Evolutionary conservation across 2,888 invertebrate species (phyloP).

Genomic region (Melinopterus prodromus): DNA sequence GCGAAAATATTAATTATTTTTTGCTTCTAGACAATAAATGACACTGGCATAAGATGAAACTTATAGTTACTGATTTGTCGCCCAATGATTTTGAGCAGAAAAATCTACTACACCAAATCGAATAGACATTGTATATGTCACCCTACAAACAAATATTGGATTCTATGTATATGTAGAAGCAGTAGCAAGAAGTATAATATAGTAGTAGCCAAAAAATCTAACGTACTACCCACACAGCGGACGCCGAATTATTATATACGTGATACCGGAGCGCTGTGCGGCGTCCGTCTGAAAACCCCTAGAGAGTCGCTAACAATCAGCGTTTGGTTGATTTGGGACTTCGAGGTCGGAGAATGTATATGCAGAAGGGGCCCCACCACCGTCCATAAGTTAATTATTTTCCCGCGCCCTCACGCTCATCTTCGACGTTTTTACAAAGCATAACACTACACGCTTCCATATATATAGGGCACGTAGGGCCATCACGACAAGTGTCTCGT

Average conservation of each 20-base stretch:
- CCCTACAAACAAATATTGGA: no score
- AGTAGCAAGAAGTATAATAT: no score
- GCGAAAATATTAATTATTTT: no score
- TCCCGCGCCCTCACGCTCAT: constrained; percentile 8
- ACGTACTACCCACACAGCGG: background rate
- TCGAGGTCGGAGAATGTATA: constrained; percentile 23
- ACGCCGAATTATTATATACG: constrained; percentile 18
- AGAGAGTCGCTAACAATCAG: constrained; percentile 41
- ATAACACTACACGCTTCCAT: background rate
- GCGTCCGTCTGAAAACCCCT: background rate
- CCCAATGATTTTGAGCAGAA: no score
- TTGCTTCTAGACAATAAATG: no score
- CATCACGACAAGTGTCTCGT: background rate
- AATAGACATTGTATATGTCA: no score
- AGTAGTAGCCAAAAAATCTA: constrained; percentile 6
- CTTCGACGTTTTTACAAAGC: constrained; percentile 6
- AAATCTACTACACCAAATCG: no score
- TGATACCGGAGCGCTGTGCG: constrained; percentile 17
- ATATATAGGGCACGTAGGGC: background rate
- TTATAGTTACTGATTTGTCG: no score
- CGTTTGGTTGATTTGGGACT: constrained; percentile 39
- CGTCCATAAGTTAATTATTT: constrained; percentile 26
- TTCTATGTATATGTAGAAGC: no score
- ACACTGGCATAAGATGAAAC: no score
- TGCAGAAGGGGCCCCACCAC: constrained; percentile 8